phyloP scores from a whole-genome alignment of 2,888 invertebrate species.

The Leptogaster cylindrica region DNA sequence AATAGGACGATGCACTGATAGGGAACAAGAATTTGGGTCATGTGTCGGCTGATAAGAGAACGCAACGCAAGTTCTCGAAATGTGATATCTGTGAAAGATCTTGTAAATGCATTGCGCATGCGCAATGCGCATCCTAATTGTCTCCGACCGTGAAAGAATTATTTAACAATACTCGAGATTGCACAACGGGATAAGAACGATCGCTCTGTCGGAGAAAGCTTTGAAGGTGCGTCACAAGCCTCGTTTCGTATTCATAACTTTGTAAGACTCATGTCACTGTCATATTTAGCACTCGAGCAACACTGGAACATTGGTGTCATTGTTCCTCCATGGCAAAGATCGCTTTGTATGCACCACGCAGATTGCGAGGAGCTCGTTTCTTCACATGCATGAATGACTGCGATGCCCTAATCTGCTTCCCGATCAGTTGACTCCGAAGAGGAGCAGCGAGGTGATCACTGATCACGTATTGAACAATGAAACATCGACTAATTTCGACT shows the following conservation, averaged over 20 bases:
- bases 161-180: too few species aligned
- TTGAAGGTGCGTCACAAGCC: background rate
- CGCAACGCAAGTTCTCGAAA: background rate
- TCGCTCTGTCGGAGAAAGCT: background rate
- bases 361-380: background rate
- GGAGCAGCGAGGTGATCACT: background rate
- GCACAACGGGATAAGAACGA: background rate
- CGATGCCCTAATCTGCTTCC: background rate
- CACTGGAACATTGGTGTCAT: background rate
- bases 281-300: background rate
- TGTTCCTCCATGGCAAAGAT: background rate
- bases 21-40: too few species aligned
- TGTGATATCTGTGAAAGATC: background rate
- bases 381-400: background rate
- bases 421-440: constrained; percentile 12
- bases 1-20: too few species aligned
- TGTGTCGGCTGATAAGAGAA: too few species aligned
- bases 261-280: constrained; percentile 8
- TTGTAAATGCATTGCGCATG: background rate
- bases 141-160: background rate
- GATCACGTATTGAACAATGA: too few species aligned
- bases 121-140: background rate
- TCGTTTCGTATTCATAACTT: constrained; percentile 1
- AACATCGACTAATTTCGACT: too few species aligned
- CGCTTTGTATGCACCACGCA: constrained; percentile 14